These are phyloP conservation scores for Heliconius ismenius DNA, from an alignment of 2,888 invertebrate genomes.

Conservation along the genomic window DNA sequence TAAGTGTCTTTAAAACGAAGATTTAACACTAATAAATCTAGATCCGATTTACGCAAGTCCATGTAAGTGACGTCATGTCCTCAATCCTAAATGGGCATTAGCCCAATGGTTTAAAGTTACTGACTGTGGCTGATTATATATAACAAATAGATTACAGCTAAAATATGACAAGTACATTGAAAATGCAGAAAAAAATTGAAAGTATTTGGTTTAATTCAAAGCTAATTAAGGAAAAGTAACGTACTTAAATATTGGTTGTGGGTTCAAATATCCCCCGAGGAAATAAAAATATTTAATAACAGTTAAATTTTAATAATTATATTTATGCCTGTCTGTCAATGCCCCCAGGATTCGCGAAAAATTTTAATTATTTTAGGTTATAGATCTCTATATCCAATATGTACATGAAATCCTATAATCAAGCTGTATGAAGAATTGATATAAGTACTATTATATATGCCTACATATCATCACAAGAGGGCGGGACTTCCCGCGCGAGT, in stretches of 20 bases:
- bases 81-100: background rate
- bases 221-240: too few species aligned
- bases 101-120: too few species aligned
- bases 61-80: conserved; percentile 35
- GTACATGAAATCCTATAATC: too few species aligned
- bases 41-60: conserved; percentile 27
- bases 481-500: conserved; percentile 13
- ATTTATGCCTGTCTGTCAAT: background rate
- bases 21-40: conserved; percentile 42
- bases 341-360: background rate
- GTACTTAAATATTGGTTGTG: too few species aligned
- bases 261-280: too few species aligned
- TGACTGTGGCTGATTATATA: background rate
- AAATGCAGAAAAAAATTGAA: background rate
- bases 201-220: too few species aligned
- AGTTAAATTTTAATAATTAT: too few species aligned
- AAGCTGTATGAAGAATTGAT: too few species aligned
- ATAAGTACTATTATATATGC: background rate
- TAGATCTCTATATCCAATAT: too few species aligned
- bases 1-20: conserved; percentile 33
- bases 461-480: conserved; percentile 8
- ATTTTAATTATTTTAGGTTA: too few species aligned
- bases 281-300: too few species aligned
- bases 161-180: background rate
- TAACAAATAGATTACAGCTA: too few species aligned